Evolutionary conservation across 1,140 invertebrate genomes (phyloP), one percentile per base, ranked within the genome.

Genomic region (Tetragonula clypearis): DNA sequence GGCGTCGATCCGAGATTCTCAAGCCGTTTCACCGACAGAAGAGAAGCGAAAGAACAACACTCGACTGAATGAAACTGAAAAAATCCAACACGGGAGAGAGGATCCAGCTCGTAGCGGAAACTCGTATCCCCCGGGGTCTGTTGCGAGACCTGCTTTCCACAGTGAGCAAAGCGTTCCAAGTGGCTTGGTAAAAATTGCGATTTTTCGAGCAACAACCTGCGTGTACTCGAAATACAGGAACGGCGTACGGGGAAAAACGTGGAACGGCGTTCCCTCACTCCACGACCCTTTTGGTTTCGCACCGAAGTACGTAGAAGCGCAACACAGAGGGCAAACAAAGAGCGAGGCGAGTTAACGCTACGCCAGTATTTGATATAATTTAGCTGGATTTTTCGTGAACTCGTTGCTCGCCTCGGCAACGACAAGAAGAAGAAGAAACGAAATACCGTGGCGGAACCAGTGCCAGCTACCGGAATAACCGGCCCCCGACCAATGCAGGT

Each of bases 381-480:
- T 91, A 90, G 79, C 68, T 75, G 73, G 84, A 90, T 86, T 90
- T 89, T 86, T 88, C 75, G 77, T 26, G 41, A 23, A n/a, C 58
- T 75, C 81, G 76, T 23, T 73, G 49, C 72, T 62, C 82, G 74
- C 66, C 60, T 53, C 68, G 60, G 66, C 77, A 85, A 86, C 77
- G 76, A 88, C 53, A 62, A 58, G 58, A 62, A 55, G 78, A 62
- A 58, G 58, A 62, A 58, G 58, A 62, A 55, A 60, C 62, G 85
- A 87, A 91, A 84, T 77, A 55, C 60, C 83, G 79, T 86, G 83
- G 84, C 89, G 81, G 89, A 90, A 90, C 88, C 77, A 72, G 30
- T 78, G 78, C 74, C 86, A 72, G 82, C 66, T 88, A 92, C 91
- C 82, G 88, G 92, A 89, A 93, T 92, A 92, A 92, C 90, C 91